Percentiles rank a stretch among this genome's conserved stretches.
These are phyloP conservation scores for Tromatobia lineatoria DNA, from an alignment of 2,888 invertebrate genomes.

Conservation along the genomic window DNA sequence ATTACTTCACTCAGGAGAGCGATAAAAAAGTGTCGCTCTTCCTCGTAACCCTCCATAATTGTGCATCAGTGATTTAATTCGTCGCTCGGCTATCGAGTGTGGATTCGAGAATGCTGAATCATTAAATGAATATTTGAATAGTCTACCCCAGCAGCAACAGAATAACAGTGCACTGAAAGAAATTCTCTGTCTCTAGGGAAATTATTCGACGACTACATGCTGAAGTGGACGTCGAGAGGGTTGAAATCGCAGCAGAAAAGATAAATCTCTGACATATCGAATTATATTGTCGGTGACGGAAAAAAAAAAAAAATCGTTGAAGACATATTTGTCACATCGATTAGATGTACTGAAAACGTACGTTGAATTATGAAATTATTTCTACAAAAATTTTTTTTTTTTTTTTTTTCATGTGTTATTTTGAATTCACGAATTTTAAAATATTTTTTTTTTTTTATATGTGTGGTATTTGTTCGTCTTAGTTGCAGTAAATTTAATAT, in stretches of 20 bases:
- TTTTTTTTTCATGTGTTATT: neutral
- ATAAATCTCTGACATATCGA: constrained; percentile 3
- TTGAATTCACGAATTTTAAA: neutral
- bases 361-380: neutral
- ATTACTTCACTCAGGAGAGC: constrained; percentile 4
- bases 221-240: constrained; percentile 17
- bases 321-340: neutral
- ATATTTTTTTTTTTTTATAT: neutral
- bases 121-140: constrained; percentile 23
- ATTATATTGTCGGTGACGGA: neutral
- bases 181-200: constrained; percentile 33
- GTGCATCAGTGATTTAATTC: constrained; percentile 54
- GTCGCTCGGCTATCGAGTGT: constrained; percentile 8
- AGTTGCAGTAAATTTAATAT: no score
- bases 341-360: neutral
- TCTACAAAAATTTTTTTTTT: neutral
- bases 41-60: constrained; percentile 46
- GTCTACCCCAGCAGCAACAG: neutral
- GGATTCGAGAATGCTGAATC: constrained; percentile 14
- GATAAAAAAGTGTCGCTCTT: constrained; percentile 22
- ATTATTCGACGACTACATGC: constrained; percentile 15
- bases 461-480: no score
- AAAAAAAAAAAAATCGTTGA: neutral
- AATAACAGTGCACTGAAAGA: constrained; percentile 8
- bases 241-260: neutral